phyloP scores from a whole-genome alignment of 92 coral and sea anemone species.

The Isaurus tuberculatus region DNA sequence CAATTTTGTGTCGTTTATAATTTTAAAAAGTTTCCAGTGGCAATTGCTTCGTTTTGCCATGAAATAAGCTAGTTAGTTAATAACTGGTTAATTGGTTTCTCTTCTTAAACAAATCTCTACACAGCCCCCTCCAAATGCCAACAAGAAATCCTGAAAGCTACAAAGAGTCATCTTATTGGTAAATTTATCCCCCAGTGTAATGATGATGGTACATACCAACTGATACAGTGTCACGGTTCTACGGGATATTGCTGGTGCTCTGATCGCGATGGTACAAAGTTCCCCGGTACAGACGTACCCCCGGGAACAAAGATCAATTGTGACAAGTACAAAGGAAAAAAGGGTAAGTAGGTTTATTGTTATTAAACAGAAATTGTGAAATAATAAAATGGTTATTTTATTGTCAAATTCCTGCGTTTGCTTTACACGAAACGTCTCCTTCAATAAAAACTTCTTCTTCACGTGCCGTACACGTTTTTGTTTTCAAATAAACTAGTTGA shows the following conservation, averaged over 20 bases:
- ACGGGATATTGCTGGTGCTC: slow-evolving; percentile 57
- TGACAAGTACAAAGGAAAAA: not conserved
- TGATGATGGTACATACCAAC: slow-evolving; percentile 48
- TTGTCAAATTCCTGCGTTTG: too few relatives aligned
- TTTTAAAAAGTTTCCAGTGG: too few relatives aligned
- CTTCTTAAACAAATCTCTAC: too few relatives aligned
- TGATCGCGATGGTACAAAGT: slow-evolving; percentile 31
- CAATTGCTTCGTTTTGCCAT: too few relatives aligned
- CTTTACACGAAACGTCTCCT: not conserved
- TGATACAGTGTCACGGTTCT: slow-evolving; percentile 48
- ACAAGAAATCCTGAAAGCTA: too few relatives aligned
- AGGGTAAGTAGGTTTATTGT: not conserved
- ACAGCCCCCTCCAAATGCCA: slow-evolving; percentile 21
- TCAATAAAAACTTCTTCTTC: too few relatives aligned
- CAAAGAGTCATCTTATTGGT: slow-evolving; percentile 1
- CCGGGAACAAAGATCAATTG: slow-evolving; percentile 21
- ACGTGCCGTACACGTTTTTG: too few relatives aligned
- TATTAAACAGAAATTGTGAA: too few relatives aligned
- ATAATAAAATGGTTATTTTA: too few relatives aligned
- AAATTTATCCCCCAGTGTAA: slow-evolving; percentile 50
- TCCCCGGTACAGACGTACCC: slow-evolving; percentile 8
- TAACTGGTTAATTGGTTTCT: too few relatives aligned
- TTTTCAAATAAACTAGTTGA: not conserved
- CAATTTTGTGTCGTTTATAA: too few relatives aligned
- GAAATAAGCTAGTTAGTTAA: too few relatives aligned